Evolutionary conservation across 1,140 invertebrate species (phyloP), one percentile per base, ranked within the genome.

Genomic region (Oncopeltus fasciatus): DNA sequence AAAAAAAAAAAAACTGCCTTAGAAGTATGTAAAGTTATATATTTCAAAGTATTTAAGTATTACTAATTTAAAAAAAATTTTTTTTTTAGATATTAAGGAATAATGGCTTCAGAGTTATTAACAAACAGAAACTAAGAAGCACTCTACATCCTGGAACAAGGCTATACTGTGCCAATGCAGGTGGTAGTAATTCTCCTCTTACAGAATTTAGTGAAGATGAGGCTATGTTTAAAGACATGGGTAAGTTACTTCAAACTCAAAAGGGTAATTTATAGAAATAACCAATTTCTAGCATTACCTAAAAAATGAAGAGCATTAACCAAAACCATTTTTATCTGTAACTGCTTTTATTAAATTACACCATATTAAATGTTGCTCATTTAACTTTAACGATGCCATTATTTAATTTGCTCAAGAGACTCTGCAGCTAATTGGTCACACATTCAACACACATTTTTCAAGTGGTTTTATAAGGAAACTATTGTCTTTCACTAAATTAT

Each of bases 141-240:
- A 38, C 5, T 14, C 31, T 38, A 8, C 31, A 38, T 14, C 31
- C 31, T 38, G 14, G 14, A 8, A 14, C 31, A 38, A 38, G 31
- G 14, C 31, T 38, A 38, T 38, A 8, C 31, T 8, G 31, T 14
- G 31, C 49, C 16, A 24, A 53, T 24, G 49, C 49, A 3, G 49
- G 49, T 9, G 21, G n/a, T 2, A 2, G 3, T 27, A 43, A 44
- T 16, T 56, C 66, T 21, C 64, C 66, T 9, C 51, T 67, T 2
- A 66, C 66, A 9, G 29, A 16, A 51, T 61, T 67, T 5, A 66
- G 62, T n/a, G 67, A 67, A 31, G 67, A 68, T 16, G 67, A 68
- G 60, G 12, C 59, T 14, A 63, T 64, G 58, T 26, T 68, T 5
- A 68, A 65, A 63, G 57, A 63, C 28, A 64, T 63, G 59, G 67